Percentiles rank a stretch among this genome's conserved stretches.
Evolutionary conservation across 2,888 invertebrate genomes (phyloP).

Genomic region (Ellobium chinense): DNA sequence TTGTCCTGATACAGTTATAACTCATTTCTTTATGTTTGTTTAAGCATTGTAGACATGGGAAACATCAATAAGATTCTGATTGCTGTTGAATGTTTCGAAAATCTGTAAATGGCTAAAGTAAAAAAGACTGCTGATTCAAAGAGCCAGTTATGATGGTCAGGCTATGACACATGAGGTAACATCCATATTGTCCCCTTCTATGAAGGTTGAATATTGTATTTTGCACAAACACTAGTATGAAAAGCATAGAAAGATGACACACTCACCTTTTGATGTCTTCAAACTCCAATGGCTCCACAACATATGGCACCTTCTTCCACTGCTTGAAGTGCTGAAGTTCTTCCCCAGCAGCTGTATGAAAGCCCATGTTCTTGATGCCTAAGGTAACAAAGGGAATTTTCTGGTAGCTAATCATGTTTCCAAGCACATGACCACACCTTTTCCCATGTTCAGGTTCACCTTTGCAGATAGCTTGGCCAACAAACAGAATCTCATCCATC

Average conservation of each 20-base stretch:
- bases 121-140: too few species aligned
- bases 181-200: too few species aligned
- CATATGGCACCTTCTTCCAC: not conserved
- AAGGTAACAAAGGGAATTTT: conserved; percentile 13
- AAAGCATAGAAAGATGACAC: not conserved
- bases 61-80: too few species aligned
- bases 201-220: too few species aligned
- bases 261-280: not conserved
- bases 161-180: too few species aligned
- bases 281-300: not conserved
- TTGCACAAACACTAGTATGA: too few species aligned
- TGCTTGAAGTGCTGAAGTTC: not conserved
- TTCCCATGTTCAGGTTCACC: conserved; percentile 26
- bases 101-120: too few species aligned
- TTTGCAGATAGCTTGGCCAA: conserved; percentile 2
- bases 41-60: too few species aligned
- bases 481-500: conserved; percentile 22
- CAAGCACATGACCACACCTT: not conserved
- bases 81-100: not conserved
- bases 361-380: conserved; percentile 9
- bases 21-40: too few species aligned
- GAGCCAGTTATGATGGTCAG: too few species aligned
- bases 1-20: too few species aligned
- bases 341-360: not conserved
- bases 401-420: conserved; percentile 9